Percentiles rank a stretch among this genome's conserved stretches.
These are phyloP conservation scores for Siphamia tubifer DNA, from an alignment of 2,113 vertebrate species.

Conservation along the genomic window DNA sequence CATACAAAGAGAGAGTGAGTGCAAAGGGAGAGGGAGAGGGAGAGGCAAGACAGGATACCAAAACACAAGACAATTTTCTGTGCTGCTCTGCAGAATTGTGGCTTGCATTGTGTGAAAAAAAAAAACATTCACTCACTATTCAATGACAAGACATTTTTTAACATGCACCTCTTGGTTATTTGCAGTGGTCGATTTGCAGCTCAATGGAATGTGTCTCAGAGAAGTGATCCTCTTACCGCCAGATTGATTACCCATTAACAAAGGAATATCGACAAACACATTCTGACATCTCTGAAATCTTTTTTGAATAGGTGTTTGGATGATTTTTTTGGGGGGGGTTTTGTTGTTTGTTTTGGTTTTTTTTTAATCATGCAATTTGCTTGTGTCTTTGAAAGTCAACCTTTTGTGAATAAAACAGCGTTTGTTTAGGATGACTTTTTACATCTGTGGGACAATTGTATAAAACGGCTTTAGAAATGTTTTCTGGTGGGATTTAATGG, in stretches of 20 bases:
- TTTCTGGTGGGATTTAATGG: not conserved
- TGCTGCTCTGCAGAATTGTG: conserved; percentile 1
- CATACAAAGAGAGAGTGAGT: conserved; percentile 22
- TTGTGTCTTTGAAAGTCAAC: not conserved
- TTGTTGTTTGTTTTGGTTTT: too few relatives aligned
- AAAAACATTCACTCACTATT: conserved; percentile 25
- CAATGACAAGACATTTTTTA: not conserved
- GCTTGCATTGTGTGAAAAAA: conserved; percentile 23
- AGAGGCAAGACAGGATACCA: conserved; percentile 3
- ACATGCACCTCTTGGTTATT: conserved; percentile 23
- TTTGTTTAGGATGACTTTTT: not conserved
- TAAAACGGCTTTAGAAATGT: not conserved
- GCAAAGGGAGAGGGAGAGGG: not conserved
- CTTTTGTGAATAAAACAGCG: not conserved
- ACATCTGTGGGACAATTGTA: not conserved
- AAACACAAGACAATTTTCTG: conserved; percentile 40
- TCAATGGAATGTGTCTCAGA: conserved; percentile 39
- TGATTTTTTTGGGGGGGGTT: too few relatives aligned
- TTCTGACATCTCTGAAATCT: conserved; percentile 19
- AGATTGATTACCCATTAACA: conserved; percentile 57
- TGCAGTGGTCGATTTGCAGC: conserved; percentile 43
- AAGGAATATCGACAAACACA: conserved; percentile 45
- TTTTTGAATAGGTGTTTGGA: conserved; percentile 23
- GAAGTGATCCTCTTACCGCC: conserved; percentile 27
- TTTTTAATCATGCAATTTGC: conserved; percentile 4